Base-by-base conservation (phyloP, 2,888 invertebrate genomes). In the Epinotia brunnichana region DNA sequence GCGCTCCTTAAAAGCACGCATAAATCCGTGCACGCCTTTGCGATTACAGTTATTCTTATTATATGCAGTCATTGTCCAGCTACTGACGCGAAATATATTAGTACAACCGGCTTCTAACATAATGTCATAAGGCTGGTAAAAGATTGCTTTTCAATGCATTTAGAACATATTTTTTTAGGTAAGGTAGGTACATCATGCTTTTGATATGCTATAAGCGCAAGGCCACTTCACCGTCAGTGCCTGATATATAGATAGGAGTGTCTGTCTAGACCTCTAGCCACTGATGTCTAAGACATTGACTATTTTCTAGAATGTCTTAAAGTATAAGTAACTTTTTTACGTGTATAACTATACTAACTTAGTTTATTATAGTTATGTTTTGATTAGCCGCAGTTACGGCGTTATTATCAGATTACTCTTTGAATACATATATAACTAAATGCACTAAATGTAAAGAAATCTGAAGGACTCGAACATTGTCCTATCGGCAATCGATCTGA, bases 1-100 rank as follows among this genome's bases (percentile, higher is more conserved):
- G 62, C 75, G 68, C 75, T 74, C 76, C 76, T 76, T 76, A 44
- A 57, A 67, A 61, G 68, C 75, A 44, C 63, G 56, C 51, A 71
- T 68, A 68, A 72, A 72, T 72, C 72, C 54, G 64, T 54, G n/a
- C 62, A 54, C 67, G 35, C 61, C 67, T 62, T 72, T 44, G 15
- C 21, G 13, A 51, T 48, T 51, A 51, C 39, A 39, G 54, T 64
- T 39, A 64, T n/a, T 17, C 15, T 48, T 48, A 48, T 62, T 64
- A 17, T 29, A 35, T 10, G 11, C 13, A 11, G 24, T 13, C 17
- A 10, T 44, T 35, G 17, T 35, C 17, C 24, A 29, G 11, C 10
- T 24, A 19, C 48, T 29, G n/a, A 44, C n/a, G n/a, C n/a, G 13
- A 61, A 24, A 48, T 7, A 62, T 7, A 15, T 64, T 15, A 54